phyloP scores from a whole-genome alignment of 2,797 vertebrate species.

The Columba guinea region DNA sequence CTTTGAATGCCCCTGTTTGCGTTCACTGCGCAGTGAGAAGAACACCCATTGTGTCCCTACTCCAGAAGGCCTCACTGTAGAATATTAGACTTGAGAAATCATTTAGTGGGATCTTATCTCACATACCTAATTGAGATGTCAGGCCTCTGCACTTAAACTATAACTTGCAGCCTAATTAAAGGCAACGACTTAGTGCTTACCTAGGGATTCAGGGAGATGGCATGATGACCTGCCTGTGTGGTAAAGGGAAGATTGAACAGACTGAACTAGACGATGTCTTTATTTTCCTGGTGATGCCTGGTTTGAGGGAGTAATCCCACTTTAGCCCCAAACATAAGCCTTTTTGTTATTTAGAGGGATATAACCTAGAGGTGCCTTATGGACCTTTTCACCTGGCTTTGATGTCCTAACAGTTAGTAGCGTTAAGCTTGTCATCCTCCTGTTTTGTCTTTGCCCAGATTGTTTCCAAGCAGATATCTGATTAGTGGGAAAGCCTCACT shows the following conservation, averaged over 20 bases:
- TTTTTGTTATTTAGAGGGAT: not conserved
- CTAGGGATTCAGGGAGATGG: constrained; percentile 46
- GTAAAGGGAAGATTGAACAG: constrained; percentile 47
- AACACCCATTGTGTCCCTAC: not conserved
- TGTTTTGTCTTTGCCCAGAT: not conserved
- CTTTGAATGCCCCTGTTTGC: constrained; percentile 13
- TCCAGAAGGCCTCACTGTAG: constrained; percentile 25
- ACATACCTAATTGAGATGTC: constrained; percentile 56
- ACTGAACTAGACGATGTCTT: constrained; percentile 12
- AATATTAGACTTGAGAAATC: constrained; percentile 51
- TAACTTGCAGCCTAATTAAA: constrained; percentile 69
- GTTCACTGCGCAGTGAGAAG: not conserved
- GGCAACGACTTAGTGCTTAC: constrained; percentile 54
- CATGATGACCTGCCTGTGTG: constrained; percentile 32
- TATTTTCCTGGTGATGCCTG: constrained; percentile 33
- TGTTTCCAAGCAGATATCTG: not conserved
- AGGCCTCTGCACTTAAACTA: constrained; percentile 60
- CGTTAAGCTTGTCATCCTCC: constrained; percentile 14
- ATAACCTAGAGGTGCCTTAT: constrained; percentile 1
- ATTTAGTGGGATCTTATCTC: constrained; percentile 62
- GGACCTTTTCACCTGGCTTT: constrained; percentile 53
- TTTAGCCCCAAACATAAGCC: constrained; percentile 33
- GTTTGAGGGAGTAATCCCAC: constrained; percentile 33
- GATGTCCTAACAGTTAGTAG: constrained; percentile 18
- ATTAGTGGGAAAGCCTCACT: not conserved